These are phyloP conservation scores for Andrena hattorfiana DNA, from an alignment of 2,888 invertebrate species.

Conservation along the genomic window DNA sequence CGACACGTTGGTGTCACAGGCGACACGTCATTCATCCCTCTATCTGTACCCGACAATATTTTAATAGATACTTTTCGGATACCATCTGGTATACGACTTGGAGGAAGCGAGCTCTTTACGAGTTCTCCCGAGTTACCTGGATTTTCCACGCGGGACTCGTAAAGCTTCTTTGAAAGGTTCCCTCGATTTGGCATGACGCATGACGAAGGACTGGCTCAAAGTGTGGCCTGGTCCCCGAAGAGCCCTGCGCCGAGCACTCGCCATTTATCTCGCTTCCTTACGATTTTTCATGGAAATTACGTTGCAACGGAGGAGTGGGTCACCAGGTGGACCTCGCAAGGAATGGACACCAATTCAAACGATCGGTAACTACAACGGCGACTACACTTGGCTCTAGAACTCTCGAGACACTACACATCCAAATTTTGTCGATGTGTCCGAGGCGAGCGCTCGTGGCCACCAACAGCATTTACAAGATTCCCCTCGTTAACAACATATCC, in stretches of 20 bases:
- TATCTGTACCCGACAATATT: background rate
- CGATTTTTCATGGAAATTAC: constrained; percentile 59
- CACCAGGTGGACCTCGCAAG: background rate
- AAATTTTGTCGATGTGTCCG: background rate
- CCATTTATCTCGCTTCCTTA: constrained; percentile 58
- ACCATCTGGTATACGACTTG: background rate
- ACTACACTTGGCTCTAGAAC: background rate
- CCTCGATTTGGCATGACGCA: constrained; percentile 42
- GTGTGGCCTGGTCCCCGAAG: constrained; percentile 12
- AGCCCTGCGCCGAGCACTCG: constrained; percentile 20
- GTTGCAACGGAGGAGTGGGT: background rate
- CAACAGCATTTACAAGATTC: background rate
- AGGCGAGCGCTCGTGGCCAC: background rate
- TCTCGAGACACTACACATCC: background rate
- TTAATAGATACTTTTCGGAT: constrained; percentile 6
- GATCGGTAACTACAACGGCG: background rate
- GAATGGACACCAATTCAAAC: background rate
- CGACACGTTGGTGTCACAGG: background rate
- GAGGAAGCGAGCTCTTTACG: constrained; percentile 30
- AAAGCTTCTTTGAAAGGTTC: constrained; percentile 42
- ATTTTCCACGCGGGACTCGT: constrained; percentile 44
- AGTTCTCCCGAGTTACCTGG: background rate
- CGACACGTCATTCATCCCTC: background rate
- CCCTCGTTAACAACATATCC: constrained; percentile 6
- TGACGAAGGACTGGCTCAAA: constrained; percentile 22